Conservation (phyloP, 2,888 invertebrate species). For the Cacoxenus indagator region DNA sequence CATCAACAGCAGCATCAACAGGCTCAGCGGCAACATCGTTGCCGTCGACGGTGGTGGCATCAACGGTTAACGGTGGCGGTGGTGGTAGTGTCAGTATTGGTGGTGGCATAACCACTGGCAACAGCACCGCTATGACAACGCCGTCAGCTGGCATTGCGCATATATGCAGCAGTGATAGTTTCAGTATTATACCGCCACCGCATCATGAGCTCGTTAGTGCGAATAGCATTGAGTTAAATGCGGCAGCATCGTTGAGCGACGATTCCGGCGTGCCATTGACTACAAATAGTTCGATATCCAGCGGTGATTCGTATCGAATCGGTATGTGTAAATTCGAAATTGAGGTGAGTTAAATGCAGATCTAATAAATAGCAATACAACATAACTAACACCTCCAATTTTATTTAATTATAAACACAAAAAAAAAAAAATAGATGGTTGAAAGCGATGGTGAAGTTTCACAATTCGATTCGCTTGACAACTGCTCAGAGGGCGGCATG, state of each 20-base stretch:
- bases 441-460: conserved; percentile 88
- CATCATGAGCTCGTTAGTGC: conserved; percentile 68
- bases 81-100: neutral
- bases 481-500: conserved; percentile 80
- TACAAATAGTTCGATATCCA: conserved; percentile 71
- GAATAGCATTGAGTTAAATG: conserved; percentile 70
- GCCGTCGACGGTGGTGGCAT: conserved; percentile 2
- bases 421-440: conserved; percentile 81
- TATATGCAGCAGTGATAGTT: conserved; percentile 67
- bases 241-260: conserved; percentile 69
- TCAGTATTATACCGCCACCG: conserved; percentile 62
- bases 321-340: conserved; percentile 70
- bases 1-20: conserved; percentile 23
- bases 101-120: neutral
- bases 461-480: conserved; percentile 83
- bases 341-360: too few species aligned
- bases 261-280: conserved; percentile 70
- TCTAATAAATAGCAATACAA: neutral
- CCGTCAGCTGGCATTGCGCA: conserved; percentile 12
- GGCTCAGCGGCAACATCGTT: conserved; percentile 37
- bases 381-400: neutral
- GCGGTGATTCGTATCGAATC: conserved; percentile 69
- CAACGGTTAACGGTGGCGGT: conserved; percentile 14
- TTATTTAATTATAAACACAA: too few species aligned
- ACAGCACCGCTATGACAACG: conserved; percentile 11